A percentile compares a stretch with the other conserved stretches of the same genome.
Evolutionary conservation across 2,888 invertebrate genomes (phyloP).

Genomic region (Harpalus rufipes): DNA sequence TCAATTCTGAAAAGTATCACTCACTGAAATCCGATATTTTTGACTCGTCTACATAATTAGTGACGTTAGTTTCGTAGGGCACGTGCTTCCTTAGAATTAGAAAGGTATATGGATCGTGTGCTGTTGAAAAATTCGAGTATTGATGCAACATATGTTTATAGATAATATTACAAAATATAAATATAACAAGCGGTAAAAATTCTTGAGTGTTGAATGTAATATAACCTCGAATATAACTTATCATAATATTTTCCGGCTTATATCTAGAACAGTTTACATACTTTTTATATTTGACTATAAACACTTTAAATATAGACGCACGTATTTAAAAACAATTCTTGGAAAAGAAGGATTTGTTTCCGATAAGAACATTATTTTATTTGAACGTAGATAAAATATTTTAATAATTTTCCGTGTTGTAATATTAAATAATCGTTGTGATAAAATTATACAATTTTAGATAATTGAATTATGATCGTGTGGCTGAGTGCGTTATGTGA

Average conservation of each 20-base stretch:
- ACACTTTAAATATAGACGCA: conserved; percentile 38
- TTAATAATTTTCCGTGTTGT: neutral
- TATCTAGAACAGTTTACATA: conserved; percentile 18
- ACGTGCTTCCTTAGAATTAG: conserved; percentile 14
- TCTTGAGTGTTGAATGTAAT: neutral
- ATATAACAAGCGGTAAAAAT: conserved; percentile 14
- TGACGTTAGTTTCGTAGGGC: neutral
- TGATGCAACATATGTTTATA: neutral
- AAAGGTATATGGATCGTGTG: neutral
- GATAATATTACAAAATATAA: neutral
- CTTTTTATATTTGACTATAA: conserved; percentile 14
- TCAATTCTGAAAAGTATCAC: conserved; percentile 43
- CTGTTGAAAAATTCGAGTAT: neutral
- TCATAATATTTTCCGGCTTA: neutral
- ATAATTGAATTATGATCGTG: no score
- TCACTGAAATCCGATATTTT: conserved; percentile 20
- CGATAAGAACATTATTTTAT: neutral
- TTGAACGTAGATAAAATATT: neutral
- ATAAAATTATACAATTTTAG: neutral
- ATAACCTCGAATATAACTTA: conserved; percentile 1
- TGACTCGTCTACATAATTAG: neutral
- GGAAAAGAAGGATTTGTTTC: conserved; percentile 1
- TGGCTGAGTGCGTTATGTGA: no score
- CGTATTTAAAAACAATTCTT: conserved; percentile 7
- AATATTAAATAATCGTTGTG: neutral